Percentiles rank a stretch among this genome's conserved stretches.
These are phyloP conservation scores for Ptyas mucosa DNA, from an alignment of 2,113 vertebrate genomes.

Conservation along the genomic window DNA sequence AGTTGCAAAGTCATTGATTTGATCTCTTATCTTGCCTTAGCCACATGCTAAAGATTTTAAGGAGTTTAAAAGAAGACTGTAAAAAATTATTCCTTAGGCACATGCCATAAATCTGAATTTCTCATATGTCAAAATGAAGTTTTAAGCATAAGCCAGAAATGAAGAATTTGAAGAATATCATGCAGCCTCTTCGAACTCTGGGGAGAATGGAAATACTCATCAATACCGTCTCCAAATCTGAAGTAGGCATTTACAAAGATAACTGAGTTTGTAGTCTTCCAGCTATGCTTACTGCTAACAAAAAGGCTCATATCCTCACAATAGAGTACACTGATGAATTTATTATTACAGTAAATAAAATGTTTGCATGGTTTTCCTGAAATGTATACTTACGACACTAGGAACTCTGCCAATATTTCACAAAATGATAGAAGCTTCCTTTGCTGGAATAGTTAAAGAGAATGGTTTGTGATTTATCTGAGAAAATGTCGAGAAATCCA, in stretches of 20 bases:
- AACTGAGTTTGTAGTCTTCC: neutral
- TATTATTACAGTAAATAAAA: slow-evolving; percentile 12
- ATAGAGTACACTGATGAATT: neutral
- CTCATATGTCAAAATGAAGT: neutral
- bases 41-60: neutral
- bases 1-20: neutral
- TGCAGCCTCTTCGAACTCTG: neutral
- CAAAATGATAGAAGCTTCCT: slow-evolving; percentile 11
- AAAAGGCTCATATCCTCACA: neutral
- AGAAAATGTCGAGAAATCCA: slow-evolving; percentile 24
- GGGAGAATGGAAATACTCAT: neutral
- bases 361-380: slow-evolving; percentile 20
- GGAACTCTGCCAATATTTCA: slow-evolving; percentile 22
- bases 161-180: neutral
- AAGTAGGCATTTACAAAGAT: neutral
- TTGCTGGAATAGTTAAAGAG: slow-evolving; percentile 8
- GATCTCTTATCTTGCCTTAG: neutral
- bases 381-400: neutral
- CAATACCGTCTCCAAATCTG: neutral
- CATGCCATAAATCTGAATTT: neutral
- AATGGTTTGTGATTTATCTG: slow-evolving; percentile 19
- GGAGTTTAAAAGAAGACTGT: neutral
- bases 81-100: neutral
- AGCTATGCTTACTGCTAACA: neutral
- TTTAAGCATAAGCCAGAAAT: neutral